phyloP scores from a whole-genome alignment of 2,797 vertebrate species.

The Myiotriccus ornatus region DNA sequence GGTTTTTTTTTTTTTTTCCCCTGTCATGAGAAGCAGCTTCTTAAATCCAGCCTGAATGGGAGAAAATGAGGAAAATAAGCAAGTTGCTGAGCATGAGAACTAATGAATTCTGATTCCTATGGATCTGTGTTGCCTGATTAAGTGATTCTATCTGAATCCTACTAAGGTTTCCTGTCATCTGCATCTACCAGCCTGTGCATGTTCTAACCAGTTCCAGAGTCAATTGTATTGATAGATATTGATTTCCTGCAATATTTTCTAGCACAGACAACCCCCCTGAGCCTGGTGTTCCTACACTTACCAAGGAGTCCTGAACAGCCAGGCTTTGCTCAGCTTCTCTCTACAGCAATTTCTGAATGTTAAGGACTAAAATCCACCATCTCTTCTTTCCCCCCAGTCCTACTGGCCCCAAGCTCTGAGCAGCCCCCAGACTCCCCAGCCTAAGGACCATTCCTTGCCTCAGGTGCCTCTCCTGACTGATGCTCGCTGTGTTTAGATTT shows the following conservation, averaged over 20 bases:
- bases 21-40: neutral
- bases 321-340: neutral
- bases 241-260: neutral
- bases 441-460: neutral
- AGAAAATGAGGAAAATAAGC: neutral
- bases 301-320: neutral
- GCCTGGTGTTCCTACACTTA: neutral
- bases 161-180: neutral
- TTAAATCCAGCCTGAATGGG: neutral
- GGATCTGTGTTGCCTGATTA: neutral
- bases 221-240: neutral
- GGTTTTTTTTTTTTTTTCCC: neutral
- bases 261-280: neutral
- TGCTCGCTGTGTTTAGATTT: neutral
- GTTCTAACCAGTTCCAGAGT: neutral
- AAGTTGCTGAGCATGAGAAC: neutral
- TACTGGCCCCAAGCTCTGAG: no score
- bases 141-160: neutral
- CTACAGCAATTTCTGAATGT: neutral
- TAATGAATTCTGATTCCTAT: neutral
- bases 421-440: neutral
- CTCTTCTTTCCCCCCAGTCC: neutral
- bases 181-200: neutral
- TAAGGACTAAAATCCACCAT: neutral
- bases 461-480: neutral